Evolutionary conservation across 2,888 invertebrate genomes (phyloP), one percentile per base, ranked within the genome.

Genomic region (Griposia aprilina): DNA sequence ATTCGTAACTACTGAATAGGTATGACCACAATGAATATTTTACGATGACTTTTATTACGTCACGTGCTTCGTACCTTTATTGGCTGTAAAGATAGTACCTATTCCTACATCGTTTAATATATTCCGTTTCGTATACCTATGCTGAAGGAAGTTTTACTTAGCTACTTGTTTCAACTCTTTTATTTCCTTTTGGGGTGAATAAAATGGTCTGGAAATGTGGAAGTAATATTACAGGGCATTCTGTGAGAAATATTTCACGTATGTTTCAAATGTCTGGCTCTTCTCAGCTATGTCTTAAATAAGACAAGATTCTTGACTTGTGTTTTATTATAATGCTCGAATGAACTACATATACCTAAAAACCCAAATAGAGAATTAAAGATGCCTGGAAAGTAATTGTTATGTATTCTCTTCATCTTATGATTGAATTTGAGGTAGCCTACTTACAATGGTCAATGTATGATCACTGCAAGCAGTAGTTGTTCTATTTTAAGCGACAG

Each of bases 21-120:
- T 83, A 82, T 84, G 77, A 73, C 82, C 79, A 82, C 73, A 81
- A 84, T 82, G 87, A 88, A 84, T 87, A 81, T 81, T 88, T 87
- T 81, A 87, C 65, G 89, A 67, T 59, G 70, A 74, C 75, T 70
- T 87, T 88, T 84, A 87, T 82, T 69, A 78, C 65, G 69, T 78
- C 76, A 78, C 76, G 79, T 81, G 63, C 79, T 81, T 84, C 52
- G 55, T 76, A 76, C 65, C 76, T 86, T 85, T 84, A 84, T 75
- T 76, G 84, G 75, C 50, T 71, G 65, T 84, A 80, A 83, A 86
- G 59, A 76, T 79, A 86, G 62, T 85, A 76, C 36, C 5, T 57
- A 59, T 65, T 50, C 23, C 23, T 48, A 63, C 23, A 74, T 68
- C 50, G 50, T 57, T 65, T 69, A 62, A 82, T 59, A 83, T 84